phyloP scores from a whole-genome alignment of 2,113 vertebrate species.

The Mixornis gularis region DNA sequence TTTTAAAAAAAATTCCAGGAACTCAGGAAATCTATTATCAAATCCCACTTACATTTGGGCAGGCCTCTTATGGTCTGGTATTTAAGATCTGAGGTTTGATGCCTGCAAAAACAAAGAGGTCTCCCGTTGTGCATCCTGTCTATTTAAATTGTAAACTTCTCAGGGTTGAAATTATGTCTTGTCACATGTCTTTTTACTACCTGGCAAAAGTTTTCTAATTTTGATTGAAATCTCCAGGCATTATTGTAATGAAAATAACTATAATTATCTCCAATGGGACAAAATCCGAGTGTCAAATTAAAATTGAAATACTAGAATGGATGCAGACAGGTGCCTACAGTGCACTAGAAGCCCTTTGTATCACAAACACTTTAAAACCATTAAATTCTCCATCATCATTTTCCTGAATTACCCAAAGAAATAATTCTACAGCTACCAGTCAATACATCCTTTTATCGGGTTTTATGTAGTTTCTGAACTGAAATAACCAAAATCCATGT shows the following conservation, averaged over 20 bases:
- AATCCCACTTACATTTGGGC: neutral
- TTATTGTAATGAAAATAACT: constrained; percentile 16
- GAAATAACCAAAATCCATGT: neutral
- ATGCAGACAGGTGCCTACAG: neutral
- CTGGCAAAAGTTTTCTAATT: constrained; percentile 7
- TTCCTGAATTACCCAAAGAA: constrained; percentile 2
- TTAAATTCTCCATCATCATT: neutral
- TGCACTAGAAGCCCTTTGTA: neutral
- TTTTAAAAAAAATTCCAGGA: neutral
- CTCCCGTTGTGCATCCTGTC: neutral
- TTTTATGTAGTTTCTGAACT: neutral
- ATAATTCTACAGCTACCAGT: neutral
- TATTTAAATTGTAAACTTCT: neutral
- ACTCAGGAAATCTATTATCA: neutral
- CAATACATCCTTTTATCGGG: neutral
- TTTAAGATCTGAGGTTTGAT: neutral
- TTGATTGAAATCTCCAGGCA: neutral
- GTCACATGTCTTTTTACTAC: neutral
- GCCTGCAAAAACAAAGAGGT: neutral
- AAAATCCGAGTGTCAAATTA: neutral
- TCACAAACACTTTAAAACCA: neutral
- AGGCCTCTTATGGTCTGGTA: neutral
- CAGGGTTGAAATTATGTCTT: neutral
- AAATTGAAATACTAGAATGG: neutral
- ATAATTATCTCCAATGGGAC: neutral